Percentiles rank a stretch among this genome's conserved stretches.
These are phyloP conservation scores for Drosophila murphyi DNA, from an alignment of 1,140 invertebrate genomes.

Conservation along the genomic window DNA sequence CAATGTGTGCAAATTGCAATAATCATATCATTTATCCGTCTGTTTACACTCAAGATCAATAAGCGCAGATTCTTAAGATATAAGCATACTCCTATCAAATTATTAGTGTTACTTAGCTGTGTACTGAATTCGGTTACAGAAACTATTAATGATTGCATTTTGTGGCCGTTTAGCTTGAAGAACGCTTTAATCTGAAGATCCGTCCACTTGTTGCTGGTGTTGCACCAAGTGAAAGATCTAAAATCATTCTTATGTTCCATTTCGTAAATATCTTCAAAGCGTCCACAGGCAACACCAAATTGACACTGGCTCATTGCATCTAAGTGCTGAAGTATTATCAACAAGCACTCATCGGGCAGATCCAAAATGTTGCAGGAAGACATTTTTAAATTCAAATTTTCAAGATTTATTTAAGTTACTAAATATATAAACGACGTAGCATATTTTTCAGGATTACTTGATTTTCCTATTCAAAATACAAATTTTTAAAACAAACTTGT, in stretches of 20 bases:
- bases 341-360: constrained; percentile 22
- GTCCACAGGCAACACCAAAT: constrained; percentile 18
- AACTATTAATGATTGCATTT: constrained; percentile 2
- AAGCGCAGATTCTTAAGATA: constrained; percentile 20
- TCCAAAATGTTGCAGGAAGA: constrained; percentile 11
- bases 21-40: constrained; percentile 3
- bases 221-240: constrained; percentile 9
- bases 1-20: constrained; percentile 20
- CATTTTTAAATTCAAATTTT: background rate
- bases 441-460: too few relatives aligned
- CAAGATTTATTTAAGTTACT: background rate
- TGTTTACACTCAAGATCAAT: constrained; percentile 10
- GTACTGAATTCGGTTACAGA: background rate
- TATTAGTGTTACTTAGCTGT: background rate
- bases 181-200: constrained; percentile 7
- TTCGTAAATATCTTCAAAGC: constrained; percentile 19
- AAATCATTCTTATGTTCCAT: background rate
- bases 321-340: constrained; percentile 5
- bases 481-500: too few relatives aligned
- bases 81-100: constrained; percentile 7
- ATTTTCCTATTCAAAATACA: too few relatives aligned
- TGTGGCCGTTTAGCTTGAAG: constrained; percentile 31
- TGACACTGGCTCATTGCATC: constrained; percentile 22
- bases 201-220: constrained; percentile 3
- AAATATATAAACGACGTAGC: background rate